phyloP scores from a whole-genome alignment of 2,113 vertebrate species.

The Scatophagus argus region DNA sequence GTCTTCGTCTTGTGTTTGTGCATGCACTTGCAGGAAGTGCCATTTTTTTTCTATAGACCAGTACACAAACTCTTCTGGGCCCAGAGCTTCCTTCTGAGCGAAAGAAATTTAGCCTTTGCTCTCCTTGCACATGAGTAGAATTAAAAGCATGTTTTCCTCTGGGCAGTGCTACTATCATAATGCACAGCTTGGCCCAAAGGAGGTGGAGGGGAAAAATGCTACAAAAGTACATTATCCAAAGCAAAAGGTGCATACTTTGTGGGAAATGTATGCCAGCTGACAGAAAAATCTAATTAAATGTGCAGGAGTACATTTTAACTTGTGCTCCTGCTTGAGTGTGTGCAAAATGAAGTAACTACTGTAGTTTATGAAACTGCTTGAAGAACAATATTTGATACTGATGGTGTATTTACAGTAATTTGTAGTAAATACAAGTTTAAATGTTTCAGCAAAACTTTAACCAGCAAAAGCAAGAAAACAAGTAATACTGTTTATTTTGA shows the following conservation, averaged over 20 bases:
- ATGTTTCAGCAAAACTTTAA: background rate
- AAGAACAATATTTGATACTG: too few species aligned
- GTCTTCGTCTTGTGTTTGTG: background rate
- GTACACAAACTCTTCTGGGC: background rate
- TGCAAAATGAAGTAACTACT: background rate
- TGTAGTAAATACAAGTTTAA: background rate
- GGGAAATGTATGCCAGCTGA: background rate
- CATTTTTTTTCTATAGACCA: background rate
- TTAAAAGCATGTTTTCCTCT: constrained; percentile 42
- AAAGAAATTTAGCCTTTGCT: constrained; percentile 32
- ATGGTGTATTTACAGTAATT: background rate
- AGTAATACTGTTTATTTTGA: background rate
- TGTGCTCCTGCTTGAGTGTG: constrained; percentile 1
- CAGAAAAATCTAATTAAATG: constrained; percentile 8
- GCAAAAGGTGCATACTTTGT: constrained; percentile 1
- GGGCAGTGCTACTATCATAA: constrained; percentile 45
- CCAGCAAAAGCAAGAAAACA: background rate
- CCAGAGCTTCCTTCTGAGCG: background rate
- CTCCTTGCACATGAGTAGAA: constrained; percentile 26
- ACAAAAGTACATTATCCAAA: constrained; percentile 36
- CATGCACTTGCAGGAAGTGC: background rate
- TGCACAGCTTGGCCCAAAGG: constrained; percentile 35
- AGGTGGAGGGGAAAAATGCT: background rate
- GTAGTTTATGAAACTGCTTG: background rate
- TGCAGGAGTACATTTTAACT: background rate